Base-by-base conservation (phyloP, 1,140 invertebrate species). In the Micrasema longulum region DNA sequence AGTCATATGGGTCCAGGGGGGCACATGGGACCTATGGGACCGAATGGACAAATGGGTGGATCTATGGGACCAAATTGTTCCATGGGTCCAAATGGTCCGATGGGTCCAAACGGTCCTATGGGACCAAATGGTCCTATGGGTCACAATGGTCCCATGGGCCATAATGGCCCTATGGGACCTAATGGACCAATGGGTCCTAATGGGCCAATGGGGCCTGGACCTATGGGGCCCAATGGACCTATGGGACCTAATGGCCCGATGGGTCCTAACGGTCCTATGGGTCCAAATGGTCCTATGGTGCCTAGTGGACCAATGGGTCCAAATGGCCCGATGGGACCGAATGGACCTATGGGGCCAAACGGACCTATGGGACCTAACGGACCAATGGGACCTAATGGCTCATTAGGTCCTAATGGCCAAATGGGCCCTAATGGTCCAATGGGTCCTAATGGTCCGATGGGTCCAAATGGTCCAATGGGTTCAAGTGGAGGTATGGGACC, bases 371-470 rank as follows among this genome's bases (percentile, higher is more conserved):
- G 82, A 20, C 83, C 84, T 23, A 84, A 84, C 70, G 83, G 83
- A 53, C 84, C 85, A 10, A 81, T 82, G 85, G 86, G 77, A 74
- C 86, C 76, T 80, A 88, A 83, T 79, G 87, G 69, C 82, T 87
- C 83, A 80, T 88, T 79, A 85, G 86, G 77, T 73, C 86, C 76
- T 80, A 88, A 84, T 79, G 87, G 70, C 82, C 87, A 83, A 80
- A 88, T 79, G 85, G 86, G 77, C 74, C 86, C 76, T 80, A 88
- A 84, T 79, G 87, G 70, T 82, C 87, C 83, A 80, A 88, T 79
- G 85, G 88, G 86, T 73, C 86, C 76, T 81, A 88, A 83, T 80
- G 87, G 69, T 82, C 87, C 83, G 80, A 88, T 79, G 85, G 86
- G 77, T 75, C 86, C 76, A 80, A 88, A 84, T 79, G 87, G 70